phyloP scores from a whole-genome alignment of 2,888 invertebrate genomes.

The Ennomos erosarius region DNA sequence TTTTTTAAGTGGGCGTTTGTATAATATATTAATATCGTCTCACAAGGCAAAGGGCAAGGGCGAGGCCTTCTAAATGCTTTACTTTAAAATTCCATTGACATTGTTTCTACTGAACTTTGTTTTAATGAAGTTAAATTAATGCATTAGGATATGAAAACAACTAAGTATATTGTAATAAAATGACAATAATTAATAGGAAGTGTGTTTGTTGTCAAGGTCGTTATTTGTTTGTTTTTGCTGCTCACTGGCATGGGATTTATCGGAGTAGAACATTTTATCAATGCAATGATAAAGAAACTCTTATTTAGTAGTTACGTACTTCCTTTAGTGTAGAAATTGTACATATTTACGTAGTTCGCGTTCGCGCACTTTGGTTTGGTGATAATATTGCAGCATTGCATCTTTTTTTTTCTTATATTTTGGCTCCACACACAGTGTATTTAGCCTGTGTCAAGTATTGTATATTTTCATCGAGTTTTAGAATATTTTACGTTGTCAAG shows the following conservation, averaged over 20 bases:
- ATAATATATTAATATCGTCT: slow-evolving; percentile 40
- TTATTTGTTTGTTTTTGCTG: slow-evolving; percentile 26
- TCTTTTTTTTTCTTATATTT: too few relatives aligned
- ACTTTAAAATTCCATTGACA: slow-evolving; percentile 22
- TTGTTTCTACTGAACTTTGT: slow-evolving; percentile 16
- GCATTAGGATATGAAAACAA: slow-evolving; percentile 23
- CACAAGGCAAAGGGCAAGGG: slow-evolving; percentile 61
- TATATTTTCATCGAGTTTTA: too few relatives aligned
- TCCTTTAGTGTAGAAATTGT: too few relatives aligned
- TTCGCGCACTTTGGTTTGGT: too few relatives aligned
- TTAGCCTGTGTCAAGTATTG: too few relatives aligned
- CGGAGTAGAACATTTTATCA: too few relatives aligned
- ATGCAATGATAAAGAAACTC: too few relatives aligned
- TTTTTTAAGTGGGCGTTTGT: slow-evolving; percentile 26
- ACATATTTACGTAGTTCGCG: too few relatives aligned
- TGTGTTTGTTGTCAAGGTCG: slow-evolving; percentile 19
- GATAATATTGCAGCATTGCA: too few relatives aligned
- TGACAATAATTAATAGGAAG: slow-evolving; percentile 19
- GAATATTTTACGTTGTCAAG: too few relatives aligned
- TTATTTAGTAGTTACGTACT: too few relatives aligned
- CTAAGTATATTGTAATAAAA: slow-evolving; percentile 20
- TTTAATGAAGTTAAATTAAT: slow-evolving; percentile 18
- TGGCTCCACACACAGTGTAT: too few relatives aligned
- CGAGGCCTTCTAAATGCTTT: slow-evolving; percentile 34
- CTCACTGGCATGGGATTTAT: not conserved